Base-by-base conservation (phyloP, 2,888 invertebrate genomes). In the Erebia palarica region DNA sequence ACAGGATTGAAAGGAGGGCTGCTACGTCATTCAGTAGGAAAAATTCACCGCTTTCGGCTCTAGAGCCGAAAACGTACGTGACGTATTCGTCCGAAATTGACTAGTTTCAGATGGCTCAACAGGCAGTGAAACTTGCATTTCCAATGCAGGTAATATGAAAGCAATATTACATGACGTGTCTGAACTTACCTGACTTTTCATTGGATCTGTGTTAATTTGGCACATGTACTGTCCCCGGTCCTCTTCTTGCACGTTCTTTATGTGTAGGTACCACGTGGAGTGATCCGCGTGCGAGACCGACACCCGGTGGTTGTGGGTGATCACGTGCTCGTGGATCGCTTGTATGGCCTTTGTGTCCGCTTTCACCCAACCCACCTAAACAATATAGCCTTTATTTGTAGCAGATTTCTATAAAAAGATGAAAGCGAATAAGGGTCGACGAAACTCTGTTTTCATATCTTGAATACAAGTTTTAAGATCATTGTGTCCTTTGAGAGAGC, bases 131-230 rank as follows among this genome's bases (percentile, higher is more conserved):
- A n/a, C n/a, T n/a, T n/a, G n/a, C n/a, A n/a, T n/a, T n/a, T n/a
- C n/a, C n/a, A n/a, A n/a, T n/a, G n/a, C n/a, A n/a, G n/a, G n/a
- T n/a, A n/a, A 21, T 21, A 21, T 21, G 21, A 21, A 21, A 21
- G 3, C 21, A 21, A 21, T 21, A 21, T 21, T 21, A 21, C 21
- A 21, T 21, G 21, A 21, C 21, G n/a, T n/a, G 5, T 13, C 9
- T 61, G 11, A 13, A 69, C 81, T 80, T 77, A 97, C 96, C 95
- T 97, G 97, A 88, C 96, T 96, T 82, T 96, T 96, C 97, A 97
- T 97, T 44, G 97, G 97, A 85, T 97, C 96, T n/a, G 97, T 97
- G 89, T 97, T 97, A 82, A 97, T 96, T 92, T 97, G 97, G 87
- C 97, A 97, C 97, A 97, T 97, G 92, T 97, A 97, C 78, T 95